Percentiles rank a stretch among this genome's conserved stretches.
Conservation (phyloP, 2,113 vertebrate species). For the Megaleporinus macrocephalus region DNA sequence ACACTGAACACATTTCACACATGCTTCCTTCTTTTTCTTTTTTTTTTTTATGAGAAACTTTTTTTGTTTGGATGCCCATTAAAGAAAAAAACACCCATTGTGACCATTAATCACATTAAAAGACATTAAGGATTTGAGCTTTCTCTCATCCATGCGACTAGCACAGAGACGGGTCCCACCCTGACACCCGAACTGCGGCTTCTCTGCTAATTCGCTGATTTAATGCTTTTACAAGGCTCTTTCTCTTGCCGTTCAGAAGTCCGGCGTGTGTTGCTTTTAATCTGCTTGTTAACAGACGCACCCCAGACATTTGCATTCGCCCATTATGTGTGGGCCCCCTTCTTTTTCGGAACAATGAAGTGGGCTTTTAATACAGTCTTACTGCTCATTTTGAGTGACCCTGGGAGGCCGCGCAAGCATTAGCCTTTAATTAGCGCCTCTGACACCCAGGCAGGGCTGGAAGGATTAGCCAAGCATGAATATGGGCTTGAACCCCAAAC, state of each 20-base stretch:
- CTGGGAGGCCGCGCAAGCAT: slow-evolving; percentile 30
- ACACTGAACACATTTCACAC: not conserved
- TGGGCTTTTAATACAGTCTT: slow-evolving; percentile 64
- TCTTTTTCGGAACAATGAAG: slow-evolving; percentile 55
- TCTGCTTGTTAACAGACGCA: slow-evolving; percentile 47
- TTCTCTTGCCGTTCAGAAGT: slow-evolving; percentile 51
- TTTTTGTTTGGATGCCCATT: slow-evolving; percentile 50
- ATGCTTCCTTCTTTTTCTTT: not conserved
- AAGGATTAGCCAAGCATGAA: slow-evolving; percentile 10
- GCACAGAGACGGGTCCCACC: slow-evolving; percentile 45
- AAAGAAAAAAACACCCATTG: slow-evolving; percentile 48
- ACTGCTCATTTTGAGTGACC: slow-evolving; percentile 41
- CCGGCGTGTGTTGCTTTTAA: slow-evolving; percentile 54
- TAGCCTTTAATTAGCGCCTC: slow-evolving; percentile 37
- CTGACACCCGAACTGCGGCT: slow-evolving; percentile 55
- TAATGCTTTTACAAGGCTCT: slow-evolving; percentile 57
- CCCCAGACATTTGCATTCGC: slow-evolving; percentile 16
- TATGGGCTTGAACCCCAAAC: not conserved
- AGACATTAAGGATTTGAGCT: slow-evolving; percentile 56
- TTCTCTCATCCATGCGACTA: slow-evolving; percentile 41
- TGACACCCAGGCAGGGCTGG: slow-evolving; percentile 1
- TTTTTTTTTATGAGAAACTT: slow-evolving; percentile 7
- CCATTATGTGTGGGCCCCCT: slow-evolving; percentile 39
- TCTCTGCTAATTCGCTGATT: slow-evolving; percentile 60
- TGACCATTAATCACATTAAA: slow-evolving; percentile 61